These are phyloP conservation scores for Meghimatium bilineatum DNA, from an alignment of 2,888 invertebrate species.

Conservation along the genomic window DNA sequence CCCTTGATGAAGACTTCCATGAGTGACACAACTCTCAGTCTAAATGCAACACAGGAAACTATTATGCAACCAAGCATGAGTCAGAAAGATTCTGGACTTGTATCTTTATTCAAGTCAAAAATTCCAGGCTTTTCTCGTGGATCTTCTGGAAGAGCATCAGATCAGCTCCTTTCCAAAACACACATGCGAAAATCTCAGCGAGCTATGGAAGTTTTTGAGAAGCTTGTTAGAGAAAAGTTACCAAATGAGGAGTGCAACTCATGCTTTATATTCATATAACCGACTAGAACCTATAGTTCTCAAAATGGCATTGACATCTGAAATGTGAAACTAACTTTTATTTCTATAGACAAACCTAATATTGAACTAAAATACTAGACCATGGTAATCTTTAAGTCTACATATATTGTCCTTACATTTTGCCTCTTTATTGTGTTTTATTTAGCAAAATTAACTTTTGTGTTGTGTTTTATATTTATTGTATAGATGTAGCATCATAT, in stretches of 20 bases:
- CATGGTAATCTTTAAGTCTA: not conserved
- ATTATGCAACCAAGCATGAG: constrained; percentile 7
- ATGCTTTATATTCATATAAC: constrained; percentile 67
- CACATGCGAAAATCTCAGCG: constrained; percentile 63
- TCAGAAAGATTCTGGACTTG: constrained; percentile 32
- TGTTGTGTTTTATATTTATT: not conserved
- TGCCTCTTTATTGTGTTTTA: not conserved
- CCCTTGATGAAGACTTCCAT: constrained; percentile 65
- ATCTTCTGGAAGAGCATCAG: constrained; percentile 49
- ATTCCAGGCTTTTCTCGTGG: constrained; percentile 52
- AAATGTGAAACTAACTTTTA: not conserved
- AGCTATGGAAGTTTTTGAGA: constrained; percentile 63
- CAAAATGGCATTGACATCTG: not conserved
- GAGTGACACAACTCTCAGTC: constrained; percentile 63
- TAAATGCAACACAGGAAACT: not conserved
- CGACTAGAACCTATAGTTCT: not conserved
- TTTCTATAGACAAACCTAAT: not conserved
- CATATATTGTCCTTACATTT: not conserved
- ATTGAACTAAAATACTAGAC: not conserved
- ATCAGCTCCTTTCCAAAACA: constrained; percentile 45
- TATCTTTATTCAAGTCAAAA: constrained; percentile 55
- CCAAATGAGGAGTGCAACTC: constrained; percentile 60
- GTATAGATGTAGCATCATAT: not conserved
- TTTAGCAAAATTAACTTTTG: not conserved
- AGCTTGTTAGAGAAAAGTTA: constrained; percentile 60